A percentile compares a stretch with the other conserved stretches of the same genome.
Evolutionary conservation across 1,140 invertebrate genomes (phyloP).

Genomic region (Bemisia tabaci): DNA sequence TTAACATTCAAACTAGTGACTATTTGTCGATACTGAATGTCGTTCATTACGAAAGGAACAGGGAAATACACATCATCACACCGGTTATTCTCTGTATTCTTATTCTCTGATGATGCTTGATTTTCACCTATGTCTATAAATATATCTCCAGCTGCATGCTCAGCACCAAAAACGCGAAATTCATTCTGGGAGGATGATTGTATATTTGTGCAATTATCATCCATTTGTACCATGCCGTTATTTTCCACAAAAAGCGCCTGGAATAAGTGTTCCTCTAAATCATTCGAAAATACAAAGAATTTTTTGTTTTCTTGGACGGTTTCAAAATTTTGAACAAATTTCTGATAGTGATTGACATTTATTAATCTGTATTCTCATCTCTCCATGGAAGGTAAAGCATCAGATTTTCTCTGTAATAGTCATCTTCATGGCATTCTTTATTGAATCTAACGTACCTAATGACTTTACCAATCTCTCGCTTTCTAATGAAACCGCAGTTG

Average conservation of each 20-base stretch:
- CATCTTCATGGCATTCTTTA: background rate
- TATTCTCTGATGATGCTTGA: background rate
- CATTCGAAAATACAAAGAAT: background rate
- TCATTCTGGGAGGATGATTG: background rate
- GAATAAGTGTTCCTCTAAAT: no score
- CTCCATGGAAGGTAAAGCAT: background rate
- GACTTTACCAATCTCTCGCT: background rate
- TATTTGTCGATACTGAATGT: background rate
- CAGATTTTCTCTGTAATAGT: background rate
- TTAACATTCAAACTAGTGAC: conserved; percentile 1
- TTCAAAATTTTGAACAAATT: background rate
- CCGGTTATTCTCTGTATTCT: conserved; percentile 3
- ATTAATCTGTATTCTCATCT: background rate
- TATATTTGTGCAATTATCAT: background rate
- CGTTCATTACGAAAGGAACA: background rate
- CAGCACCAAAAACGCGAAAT: no score
- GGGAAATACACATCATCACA: background rate
- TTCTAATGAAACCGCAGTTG: background rate
- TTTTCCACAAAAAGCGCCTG: no score
- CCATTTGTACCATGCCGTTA: no score
- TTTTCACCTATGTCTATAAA: background rate
- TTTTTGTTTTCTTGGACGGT: background rate
- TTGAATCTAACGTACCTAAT: background rate
- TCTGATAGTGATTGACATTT: background rate
- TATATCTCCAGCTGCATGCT: background rate